Conservation (phyloP, 64 coral and sea anemone species). For the Pachyseris speciosa region DNA sequence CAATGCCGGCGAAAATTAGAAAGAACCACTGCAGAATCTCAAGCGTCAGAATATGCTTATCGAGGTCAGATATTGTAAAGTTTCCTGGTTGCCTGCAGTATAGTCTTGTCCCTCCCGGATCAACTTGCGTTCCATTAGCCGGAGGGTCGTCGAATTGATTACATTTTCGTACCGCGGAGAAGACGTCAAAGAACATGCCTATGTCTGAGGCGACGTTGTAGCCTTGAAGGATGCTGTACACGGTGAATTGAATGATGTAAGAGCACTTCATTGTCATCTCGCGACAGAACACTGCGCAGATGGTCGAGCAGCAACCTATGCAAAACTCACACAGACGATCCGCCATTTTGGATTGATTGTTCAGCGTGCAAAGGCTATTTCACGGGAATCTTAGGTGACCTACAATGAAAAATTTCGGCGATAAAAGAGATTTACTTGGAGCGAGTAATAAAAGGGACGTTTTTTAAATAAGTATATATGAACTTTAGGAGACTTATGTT, state of each 20-base stretch:
- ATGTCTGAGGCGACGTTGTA: constrained; percentile 68
- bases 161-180: constrained; percentile 21
- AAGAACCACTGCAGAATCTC: constrained; percentile 81
- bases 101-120: neutral
- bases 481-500: too few relatives aligned
- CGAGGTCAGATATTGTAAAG: constrained; percentile 26
- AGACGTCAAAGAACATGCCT: constrained; percentile 56
- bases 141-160: neutral
- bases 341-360: constrained; percentile 31
- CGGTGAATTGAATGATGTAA: constrained; percentile 51
- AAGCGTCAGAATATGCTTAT: constrained; percentile 58
- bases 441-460: too few relatives aligned
- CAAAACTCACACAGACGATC: constrained; percentile 53
- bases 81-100: constrained; percentile 25
- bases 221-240: constrained; percentile 63
- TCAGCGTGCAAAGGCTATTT: too few relatives aligned
- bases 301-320: constrained; percentile 16
- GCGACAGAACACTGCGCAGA: constrained; percentile 45
- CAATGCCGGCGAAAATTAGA: constrained; percentile 57
- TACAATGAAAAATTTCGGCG: neutral
- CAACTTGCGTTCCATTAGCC: constrained; percentile 1
- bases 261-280: constrained; percentile 27
- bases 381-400: too few relatives aligned
- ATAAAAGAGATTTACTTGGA: too few relatives aligned
- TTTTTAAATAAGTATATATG: too few relatives aligned